Base-by-base conservation (phyloP, 2,113 vertebrate genomes). In the Toxotes jaculatrix region DNA sequence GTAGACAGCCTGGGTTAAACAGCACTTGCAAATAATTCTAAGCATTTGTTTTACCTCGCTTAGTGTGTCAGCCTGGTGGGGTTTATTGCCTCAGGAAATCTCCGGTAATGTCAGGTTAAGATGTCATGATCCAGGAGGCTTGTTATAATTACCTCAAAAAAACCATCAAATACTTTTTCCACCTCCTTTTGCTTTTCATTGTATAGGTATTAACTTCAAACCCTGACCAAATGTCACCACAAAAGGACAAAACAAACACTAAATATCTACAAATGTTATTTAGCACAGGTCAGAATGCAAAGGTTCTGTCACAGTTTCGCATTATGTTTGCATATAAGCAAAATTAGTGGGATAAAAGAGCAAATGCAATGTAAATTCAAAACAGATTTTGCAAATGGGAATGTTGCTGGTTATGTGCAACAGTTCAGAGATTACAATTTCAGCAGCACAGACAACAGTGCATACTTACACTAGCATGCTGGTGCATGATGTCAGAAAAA, bases 11-110 rank as follows among this genome's bases (percentile, higher is more conserved):
- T 73, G 12, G 55, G 63, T 71, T 87, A 67, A 80, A 70, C 27
- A 68, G 64, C 55, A 65, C 74, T 76, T 66, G 55, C 31, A 88
- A 91, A 74, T 72, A 31, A 64, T 74, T 73, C 38, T 74, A n/a
- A 27, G 32, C 13, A 17, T 87, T 85, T 80, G 47, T 72, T 77
- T 86, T 67, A 77, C 59, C 53, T 49, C 63, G 61, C 57, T 70
- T 51, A 51, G 65, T 19, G 8, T 49, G 40, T 73, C 55, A 60
- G 40, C 55, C 16, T 69, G 31, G 43, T 74, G 47, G 32, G 43
- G 34, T 77, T 79, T 72, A 83, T 43, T 55, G 66, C 68, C 57
- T 77, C 65, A 57, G 60, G 74, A 79, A 79, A 70, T 51, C 40
- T 64, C 40, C 74, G 56, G 72, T 74, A 32, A 36, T 71, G 75